Conservation (phyloP, 2,888 invertebrate species). For the Chrysina gloriosa region DNA sequence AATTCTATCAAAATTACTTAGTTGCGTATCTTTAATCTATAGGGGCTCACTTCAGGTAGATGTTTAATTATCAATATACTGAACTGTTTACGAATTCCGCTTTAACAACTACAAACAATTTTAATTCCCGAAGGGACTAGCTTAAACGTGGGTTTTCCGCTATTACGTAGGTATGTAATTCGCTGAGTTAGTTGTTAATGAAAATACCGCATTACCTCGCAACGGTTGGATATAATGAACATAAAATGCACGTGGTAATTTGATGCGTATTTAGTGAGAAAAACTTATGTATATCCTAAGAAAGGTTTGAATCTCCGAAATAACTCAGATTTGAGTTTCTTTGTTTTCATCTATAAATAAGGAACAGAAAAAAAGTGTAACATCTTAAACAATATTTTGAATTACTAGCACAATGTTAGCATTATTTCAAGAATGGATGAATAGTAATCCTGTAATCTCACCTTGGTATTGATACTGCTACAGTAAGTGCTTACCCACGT, state of each 20-base stretch:
- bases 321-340: too few relatives aligned
- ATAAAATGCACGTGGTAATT: not conserved
- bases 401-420: too few relatives aligned
- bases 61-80: not conserved
- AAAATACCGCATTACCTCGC: not conserved
- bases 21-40: not conserved
- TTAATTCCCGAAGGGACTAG: constrained; percentile 9
- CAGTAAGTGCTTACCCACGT: not conserved
- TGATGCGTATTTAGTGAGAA: too few relatives aligned
- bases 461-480: not conserved
- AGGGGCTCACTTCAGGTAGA: not conserved
- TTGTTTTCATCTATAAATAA: too few relatives aligned
- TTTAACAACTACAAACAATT: constrained; percentile 9
- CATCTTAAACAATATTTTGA: too few relatives aligned
- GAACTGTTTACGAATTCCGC: constrained; percentile 5
- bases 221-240: not conserved
- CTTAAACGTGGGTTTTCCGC: not conserved
- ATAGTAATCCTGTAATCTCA: too few relatives aligned
- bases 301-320: too few relatives aligned
- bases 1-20: too few relatives aligned
- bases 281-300: too few relatives aligned
- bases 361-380: too few relatives aligned
- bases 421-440: too few relatives aligned
- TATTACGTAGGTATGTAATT: constrained; percentile 3
- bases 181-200: constrained; percentile 9